Evolutionary conservation across 2,888 invertebrate genomes (phyloP), one percentile per base, ranked within the genome.

Genomic region (Folsomia candida): DNA sequence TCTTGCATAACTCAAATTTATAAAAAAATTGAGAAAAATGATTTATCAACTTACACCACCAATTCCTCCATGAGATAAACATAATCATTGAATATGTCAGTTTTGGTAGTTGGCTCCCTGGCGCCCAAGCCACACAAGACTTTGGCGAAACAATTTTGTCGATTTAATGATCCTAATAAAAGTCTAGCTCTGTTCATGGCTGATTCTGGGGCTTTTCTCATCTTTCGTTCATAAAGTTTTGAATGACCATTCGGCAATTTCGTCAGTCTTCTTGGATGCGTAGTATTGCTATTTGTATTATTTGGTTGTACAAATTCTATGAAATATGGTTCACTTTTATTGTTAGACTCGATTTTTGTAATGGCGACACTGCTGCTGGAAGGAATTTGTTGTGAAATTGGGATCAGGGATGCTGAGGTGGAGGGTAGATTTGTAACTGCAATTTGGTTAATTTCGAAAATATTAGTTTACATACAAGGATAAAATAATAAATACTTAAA

Each of bases 101-200:
- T 77, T 70, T 77, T 76, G 14, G 70, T 71, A 0, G 71, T 65
- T 18, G 76, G 77, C 4, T 86, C 85, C 47, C 20, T 57, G 11
- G 57, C 57, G 6, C 57, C n/a, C 6, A 57, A n/a, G 6, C 57
- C 22, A 57, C 57, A 57, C 20, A 57, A 57, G 9, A 88, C 83
- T 83, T 88, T 88, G 3, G 89, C 88, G 69, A 88, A 83, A 81
- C 88, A 88, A 11, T 73, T 76, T 27, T 75, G 72, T 25, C 69
- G 65, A 57, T 67, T 72, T 1, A 75, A 63, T 6, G 69, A 70
- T 27, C 75, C 72, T 14, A 75, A 57, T 20, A 75, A 67, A 24
- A 72, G 70, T 71, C 75, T 68, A 1, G 75, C 75, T 57, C 70
- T 65, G 20, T 70, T 22, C 24, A 28, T 37, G 2, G 64, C 64